Evolutionary conservation across 30 jellyfish, hydroid and myxozoan genomes (phyloP).

Genomic region (Turritopsis dohrnii): DNA sequence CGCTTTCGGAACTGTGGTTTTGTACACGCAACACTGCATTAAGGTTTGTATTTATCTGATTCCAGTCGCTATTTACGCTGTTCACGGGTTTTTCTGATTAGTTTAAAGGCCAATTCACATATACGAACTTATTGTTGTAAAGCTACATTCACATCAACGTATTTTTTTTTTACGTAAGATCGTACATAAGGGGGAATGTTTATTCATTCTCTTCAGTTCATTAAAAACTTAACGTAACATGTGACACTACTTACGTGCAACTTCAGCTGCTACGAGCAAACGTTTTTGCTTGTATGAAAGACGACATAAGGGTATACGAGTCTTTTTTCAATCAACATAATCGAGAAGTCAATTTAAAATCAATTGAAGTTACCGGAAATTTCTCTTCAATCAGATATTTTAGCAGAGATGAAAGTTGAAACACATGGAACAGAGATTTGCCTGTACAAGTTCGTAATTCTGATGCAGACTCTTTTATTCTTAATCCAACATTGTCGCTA

Average conservation of each 20-base stretch:
- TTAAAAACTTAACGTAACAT: constrained; percentile 1
- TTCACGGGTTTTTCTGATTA: no score
- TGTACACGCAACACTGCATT: no score
- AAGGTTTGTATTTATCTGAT: no score
- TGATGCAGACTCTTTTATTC: constrained; percentile 2
- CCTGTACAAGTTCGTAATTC: constrained; percentile 1
- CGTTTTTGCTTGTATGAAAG: neutral
- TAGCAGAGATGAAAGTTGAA: neutral
- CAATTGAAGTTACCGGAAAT: neutral
- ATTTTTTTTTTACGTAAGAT: constrained; percentile 1
- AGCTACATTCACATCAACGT: neutral
- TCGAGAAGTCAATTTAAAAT: neutral
- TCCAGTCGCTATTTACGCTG: no score
- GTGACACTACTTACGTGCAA: constrained; percentile 3
- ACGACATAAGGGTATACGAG: neutral
- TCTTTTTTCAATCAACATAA: neutral
- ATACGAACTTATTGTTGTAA: no score
- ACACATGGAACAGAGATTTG: neutral
- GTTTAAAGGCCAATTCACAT: no score
- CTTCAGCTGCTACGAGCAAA: neutral
- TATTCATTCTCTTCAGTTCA: neutral
- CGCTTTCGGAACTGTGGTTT: no score
- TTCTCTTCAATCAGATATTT: neutral
- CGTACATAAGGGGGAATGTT: neutral
- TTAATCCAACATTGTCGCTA: neutral